These are phyloP conservation scores for Ctenochaetus hawaiiensis DNA, from an alignment of 2,797 vertebrate species.

Conservation along the genomic window DNA sequence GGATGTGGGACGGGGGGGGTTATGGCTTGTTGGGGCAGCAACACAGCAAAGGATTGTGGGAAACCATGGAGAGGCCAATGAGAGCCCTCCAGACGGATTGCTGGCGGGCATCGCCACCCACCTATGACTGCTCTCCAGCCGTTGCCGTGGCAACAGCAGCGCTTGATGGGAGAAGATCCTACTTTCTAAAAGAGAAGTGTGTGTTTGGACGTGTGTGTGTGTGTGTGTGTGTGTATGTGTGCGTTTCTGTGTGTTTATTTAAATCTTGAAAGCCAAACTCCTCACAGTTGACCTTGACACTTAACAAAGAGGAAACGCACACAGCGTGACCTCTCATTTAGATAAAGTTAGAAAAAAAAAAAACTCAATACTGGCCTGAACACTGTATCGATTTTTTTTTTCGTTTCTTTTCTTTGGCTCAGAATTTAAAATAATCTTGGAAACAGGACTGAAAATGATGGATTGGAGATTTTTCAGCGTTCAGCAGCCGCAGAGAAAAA, in stretches of 20 bases:
- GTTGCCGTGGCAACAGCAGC: conserved; percentile 80
- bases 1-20: neutral
- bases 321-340: conserved; percentile 39
- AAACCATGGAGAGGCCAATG: conserved; percentile 75
- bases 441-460: neutral
- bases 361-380: conserved; percentile 12
- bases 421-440: conserved; percentile 14
- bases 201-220: neutral
- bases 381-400: conserved; percentile 15
- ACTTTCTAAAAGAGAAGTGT: conserved; percentile 52
- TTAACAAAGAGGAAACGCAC: conserved; percentile 32
- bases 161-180: conserved; percentile 67
- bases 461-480: neutral
- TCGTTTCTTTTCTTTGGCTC: neutral
- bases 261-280: conserved; percentile 56
- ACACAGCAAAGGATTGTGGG: conserved; percentile 72
- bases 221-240: conserved; percentile 16
- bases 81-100: conserved; percentile 76
- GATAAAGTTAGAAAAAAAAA: conserved; percentile 32
- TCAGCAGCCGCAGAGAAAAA: too few relatives aligned
- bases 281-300: conserved; percentile 60
- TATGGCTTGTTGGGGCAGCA: conserved; percentile 5
- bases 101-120: conserved; percentile 77
- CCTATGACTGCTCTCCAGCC: conserved; percentile 75
- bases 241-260: conserved; percentile 46